Evolutionary conservation across 2,888 invertebrate genomes (phyloP).

Genomic region (Galerucella nymphaeae): DNA sequence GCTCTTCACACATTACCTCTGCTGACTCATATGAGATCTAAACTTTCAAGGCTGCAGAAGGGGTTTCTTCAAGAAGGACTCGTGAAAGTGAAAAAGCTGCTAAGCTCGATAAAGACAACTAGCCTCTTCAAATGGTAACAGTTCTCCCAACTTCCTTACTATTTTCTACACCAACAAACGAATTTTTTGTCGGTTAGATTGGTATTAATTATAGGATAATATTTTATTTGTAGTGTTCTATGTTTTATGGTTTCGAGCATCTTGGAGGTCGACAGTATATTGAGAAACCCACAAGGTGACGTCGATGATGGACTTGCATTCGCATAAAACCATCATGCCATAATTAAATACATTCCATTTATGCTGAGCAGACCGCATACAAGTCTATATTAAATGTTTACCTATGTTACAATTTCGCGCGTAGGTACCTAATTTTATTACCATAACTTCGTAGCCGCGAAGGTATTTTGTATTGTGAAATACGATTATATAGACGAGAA

Average conservation of each 20-base stretch:
- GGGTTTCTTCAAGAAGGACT: too few species aligned
- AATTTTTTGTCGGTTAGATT: too few species aligned
- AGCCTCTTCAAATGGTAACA: too few species aligned
- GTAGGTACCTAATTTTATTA: slow-evolving; percentile 61
- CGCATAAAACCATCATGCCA: slow-evolving; percentile 63
- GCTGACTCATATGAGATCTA: too few species aligned
- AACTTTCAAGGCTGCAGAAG: too few species aligned
- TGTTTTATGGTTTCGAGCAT: not conserved
- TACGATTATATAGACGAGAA: slow-evolving; percentile 42
- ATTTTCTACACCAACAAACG: too few species aligned
- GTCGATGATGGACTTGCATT: slow-evolving; percentile 47
- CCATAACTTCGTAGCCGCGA: slow-evolving; percentile 53
- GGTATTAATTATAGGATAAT: too few species aligned
- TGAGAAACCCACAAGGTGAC: slow-evolving; percentile 35
- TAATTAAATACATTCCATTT: slow-evolving; percentile 66
- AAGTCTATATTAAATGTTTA: slow-evolving; percentile 60
- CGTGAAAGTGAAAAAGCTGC: too few species aligned
- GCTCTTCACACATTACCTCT: too few species aligned
- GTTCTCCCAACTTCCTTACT: too few species aligned
- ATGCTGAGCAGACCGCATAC: slow-evolving; percentile 55
- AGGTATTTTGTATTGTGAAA: slow-evolving; percentile 52
- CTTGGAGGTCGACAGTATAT: slow-evolving; percentile 21
- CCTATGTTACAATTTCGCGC: slow-evolving; percentile 63
- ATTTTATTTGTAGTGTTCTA: not conserved
- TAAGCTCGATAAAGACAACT: too few species aligned